Base-by-base conservation (phyloP, 2,113 vertebrate genomes). In the Pangasianodon hypophthalmus region DNA sequence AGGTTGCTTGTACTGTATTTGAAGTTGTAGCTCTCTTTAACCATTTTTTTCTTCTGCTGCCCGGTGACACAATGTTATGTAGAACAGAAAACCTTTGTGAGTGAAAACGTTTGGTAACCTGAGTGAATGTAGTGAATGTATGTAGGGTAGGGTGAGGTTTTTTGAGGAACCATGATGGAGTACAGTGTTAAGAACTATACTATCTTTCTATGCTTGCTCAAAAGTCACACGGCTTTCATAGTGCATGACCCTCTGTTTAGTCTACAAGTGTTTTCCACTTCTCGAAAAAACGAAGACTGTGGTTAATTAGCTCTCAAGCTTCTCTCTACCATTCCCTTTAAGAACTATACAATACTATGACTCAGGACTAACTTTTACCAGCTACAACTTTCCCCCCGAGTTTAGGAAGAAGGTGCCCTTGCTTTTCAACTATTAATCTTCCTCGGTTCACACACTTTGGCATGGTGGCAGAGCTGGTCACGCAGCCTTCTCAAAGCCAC, bases 401-500 rank as follows among this genome's bases (percentile, higher is more conserved):
- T 60, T 29, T 44, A 44, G n/a, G 37, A 69, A 19, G 4, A 88
- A 41, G 32, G 44, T 73, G 16, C 67, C 37, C 14, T 77, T 75
- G 29, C 46, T 50, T 73, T 75, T 75, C 29, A 37, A 10, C 29
- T 0, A 19, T 69, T 54, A 83, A 26, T 69, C 41, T 82, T 83
- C 1, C 29, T 75, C n/a, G 2, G 88, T 32, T 75, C 69, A 77
- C 69, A 60, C 44, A 75, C 64, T 85, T 73, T 24, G 82, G 18
- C n/a, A 19, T 62, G n/a, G 69, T 58, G 9, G 69, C 85, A 54
- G 19, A 84, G 41, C 50, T 50, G 60, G 54, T 73, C 29, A 75
- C 21, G 80, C 32, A 24, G 71, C 50, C 50, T 79, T 82, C 89
- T 75, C 26, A 88, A 88, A 88, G 81, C 50, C 88, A 89, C 44